These are phyloP conservation scores for Nebria salina DNA, from an alignment of 2,888 invertebrate species.

Conservation along the genomic window DNA sequence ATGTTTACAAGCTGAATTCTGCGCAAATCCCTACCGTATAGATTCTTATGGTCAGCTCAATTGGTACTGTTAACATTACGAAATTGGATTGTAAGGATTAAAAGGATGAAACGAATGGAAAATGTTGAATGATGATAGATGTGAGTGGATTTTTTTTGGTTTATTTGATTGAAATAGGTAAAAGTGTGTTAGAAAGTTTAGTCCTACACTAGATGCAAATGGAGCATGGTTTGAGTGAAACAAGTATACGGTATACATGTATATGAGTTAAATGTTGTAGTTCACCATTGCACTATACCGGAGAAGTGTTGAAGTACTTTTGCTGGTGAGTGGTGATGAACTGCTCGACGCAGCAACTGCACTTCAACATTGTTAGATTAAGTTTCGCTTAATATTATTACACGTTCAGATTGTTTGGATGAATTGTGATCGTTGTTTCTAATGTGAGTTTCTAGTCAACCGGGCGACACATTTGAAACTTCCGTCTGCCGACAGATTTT, in stretches of 20 bases:
- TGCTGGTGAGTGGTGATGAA: slow-evolving; percentile 6
- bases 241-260: not conserved
- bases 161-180: too few species aligned
- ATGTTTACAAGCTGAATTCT: too few species aligned
- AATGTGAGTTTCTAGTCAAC: not conserved
- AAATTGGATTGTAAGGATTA: too few species aligned
- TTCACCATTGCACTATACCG: not conserved
- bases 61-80: too few species aligned
- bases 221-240: not conserved
- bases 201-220: too few species aligned
- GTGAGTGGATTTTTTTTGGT: too few species aligned
- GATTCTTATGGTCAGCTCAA: too few species aligned
- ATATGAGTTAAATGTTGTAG: not conserved
- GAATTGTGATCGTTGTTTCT: not conserved
- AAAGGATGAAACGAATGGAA: too few species aligned
- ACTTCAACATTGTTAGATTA: slow-evolving; percentile 18
- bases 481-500: not conserved
- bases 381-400: slow-evolving; percentile 18
- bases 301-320: not conserved
- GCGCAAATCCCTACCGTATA: too few species aligned
- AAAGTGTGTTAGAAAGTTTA: too few species aligned
- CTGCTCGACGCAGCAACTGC: not conserved
- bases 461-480: not conserved
- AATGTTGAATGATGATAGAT: too few species aligned
- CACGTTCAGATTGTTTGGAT: slow-evolving; percentile 8